Evolutionary conservation across 1,140 invertebrate genomes (phyloP).

Genomic region (Drepana arcuata): DNA sequence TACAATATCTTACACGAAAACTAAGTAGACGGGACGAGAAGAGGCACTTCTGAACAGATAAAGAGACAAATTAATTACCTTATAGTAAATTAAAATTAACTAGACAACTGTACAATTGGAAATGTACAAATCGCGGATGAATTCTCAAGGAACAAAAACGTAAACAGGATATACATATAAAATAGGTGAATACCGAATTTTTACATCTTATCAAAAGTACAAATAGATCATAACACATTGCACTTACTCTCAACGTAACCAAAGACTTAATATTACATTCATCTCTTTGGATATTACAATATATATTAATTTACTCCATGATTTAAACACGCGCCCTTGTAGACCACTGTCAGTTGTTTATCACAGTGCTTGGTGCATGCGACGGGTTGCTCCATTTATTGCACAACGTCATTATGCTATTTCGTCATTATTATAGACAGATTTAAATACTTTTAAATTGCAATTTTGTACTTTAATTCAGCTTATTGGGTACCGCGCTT

Average conservation of each 20-base stretch:
- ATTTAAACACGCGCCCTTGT: constrained; percentile 28
- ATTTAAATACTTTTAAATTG: constrained; percentile 47
- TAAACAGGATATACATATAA: constrained; percentile 57
- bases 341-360: constrained; percentile 25
- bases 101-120: constrained; percentile 34
- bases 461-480: constrained; percentile 66
- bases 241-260: constrained; percentile 38
- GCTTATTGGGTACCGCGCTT: constrained; percentile 30
- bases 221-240: constrained; percentile 37
- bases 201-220: constrained; percentile 32
- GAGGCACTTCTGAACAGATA: constrained; percentile 65
- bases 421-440: constrained; percentile 38
- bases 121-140: no score
- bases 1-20: constrained; percentile 64
- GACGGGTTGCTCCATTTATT: constrained; percentile 28
- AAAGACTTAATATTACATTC: constrained; percentile 42
- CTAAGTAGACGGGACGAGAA: constrained; percentile 49
- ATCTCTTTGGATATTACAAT: constrained; percentile 60
- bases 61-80: no score
- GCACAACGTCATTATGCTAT: constrained; percentile 58
- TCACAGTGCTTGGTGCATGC: constrained; percentile 22
- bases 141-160: constrained; percentile 18
- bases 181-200: constrained; percentile 27
- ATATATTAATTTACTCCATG: constrained; percentile 45
- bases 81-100: no score